Evolutionary conservation across 1,140 invertebrate species (phyloP).

Genomic region (Matsumurasca onukii): DNA sequence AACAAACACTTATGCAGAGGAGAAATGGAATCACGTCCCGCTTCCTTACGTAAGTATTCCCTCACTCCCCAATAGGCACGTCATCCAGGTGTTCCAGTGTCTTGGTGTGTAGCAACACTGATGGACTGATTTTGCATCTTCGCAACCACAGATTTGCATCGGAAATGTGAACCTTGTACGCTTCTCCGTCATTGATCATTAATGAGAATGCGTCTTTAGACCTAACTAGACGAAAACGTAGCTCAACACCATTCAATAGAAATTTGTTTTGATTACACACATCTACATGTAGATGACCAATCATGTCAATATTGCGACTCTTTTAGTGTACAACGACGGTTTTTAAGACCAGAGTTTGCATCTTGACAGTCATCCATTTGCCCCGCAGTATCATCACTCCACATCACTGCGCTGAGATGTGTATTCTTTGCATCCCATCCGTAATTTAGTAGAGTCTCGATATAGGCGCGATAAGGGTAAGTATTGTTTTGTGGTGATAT

Average conservation of each 20-base stretch:
- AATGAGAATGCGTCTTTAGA: constrained; percentile 45
- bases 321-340: neutral
- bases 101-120: too few species aligned
- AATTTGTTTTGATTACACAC: constrained; percentile 48
- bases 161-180: constrained; percentile 38
- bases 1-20: too few species aligned
- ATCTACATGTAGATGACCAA: constrained; percentile 26
- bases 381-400: constrained; percentile 15
- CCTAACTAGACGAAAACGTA: too few species aligned
- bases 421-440: constrained; percentile 18
- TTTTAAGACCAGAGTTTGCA: neutral
- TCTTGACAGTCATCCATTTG: neutral
- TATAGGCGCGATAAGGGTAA: constrained; percentile 26
- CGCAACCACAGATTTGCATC: constrained; percentile 43
- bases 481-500: constrained; percentile 31
- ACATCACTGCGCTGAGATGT: constrained; percentile 21
- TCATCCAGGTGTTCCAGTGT: too few species aligned
- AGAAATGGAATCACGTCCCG: too few species aligned
- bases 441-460: constrained; percentile 34
- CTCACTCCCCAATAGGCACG: too few species aligned
- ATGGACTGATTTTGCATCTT: constrained; percentile 15
- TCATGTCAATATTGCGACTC: neutral
- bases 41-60: too few species aligned
- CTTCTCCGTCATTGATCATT: constrained; percentile 42
- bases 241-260: constrained; percentile 49